Evolutionary conservation across 2,113 vertebrate species (phyloP).

Genomic region (Menidia beryllina): DNA sequence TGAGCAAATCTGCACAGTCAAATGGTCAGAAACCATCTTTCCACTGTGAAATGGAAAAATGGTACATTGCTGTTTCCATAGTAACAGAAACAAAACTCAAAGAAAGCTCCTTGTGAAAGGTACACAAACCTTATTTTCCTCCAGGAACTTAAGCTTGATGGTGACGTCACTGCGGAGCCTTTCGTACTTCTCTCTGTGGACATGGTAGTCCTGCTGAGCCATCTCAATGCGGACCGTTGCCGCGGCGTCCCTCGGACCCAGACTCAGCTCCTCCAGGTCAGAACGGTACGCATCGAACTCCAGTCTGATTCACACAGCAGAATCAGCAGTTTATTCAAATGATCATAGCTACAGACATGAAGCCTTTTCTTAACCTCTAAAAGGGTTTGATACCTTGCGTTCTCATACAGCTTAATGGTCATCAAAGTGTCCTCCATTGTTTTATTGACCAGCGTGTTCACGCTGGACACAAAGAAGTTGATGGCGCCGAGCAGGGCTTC

Average conservation of each 20-base stretch:
- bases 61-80: neutral
- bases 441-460: conserved; percentile 96
- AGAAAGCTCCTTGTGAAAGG: neutral
- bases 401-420: conserved; percentile 96
- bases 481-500: conserved; percentile 94
- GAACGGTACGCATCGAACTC: conserved; percentile 97
- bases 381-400: conserved; percentile 84
- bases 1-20: neutral
- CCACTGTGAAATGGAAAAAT: neutral
- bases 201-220: conserved; percentile 92
- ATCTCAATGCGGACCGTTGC: conserved; percentile 89
- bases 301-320: conserved; percentile 79
- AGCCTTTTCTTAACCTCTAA: neutral
- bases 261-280: conserved; percentile 94
- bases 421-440: conserved; percentile 98
- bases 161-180: conserved; percentile 93
- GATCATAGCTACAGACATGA: neutral
- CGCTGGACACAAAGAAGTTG: conserved; percentile 96
- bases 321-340: neutral
- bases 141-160: conserved; percentile 97
- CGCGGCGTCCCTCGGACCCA: conserved; percentile 90
- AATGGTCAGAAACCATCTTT: too few relatives aligned
- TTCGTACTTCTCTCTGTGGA: conserved; percentile 95
- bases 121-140: conserved; percentile 93
- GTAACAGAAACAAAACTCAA: neutral